Base-by-base conservation (phyloP, 2,113 vertebrate genomes). In the Corapipo altera region DNA sequence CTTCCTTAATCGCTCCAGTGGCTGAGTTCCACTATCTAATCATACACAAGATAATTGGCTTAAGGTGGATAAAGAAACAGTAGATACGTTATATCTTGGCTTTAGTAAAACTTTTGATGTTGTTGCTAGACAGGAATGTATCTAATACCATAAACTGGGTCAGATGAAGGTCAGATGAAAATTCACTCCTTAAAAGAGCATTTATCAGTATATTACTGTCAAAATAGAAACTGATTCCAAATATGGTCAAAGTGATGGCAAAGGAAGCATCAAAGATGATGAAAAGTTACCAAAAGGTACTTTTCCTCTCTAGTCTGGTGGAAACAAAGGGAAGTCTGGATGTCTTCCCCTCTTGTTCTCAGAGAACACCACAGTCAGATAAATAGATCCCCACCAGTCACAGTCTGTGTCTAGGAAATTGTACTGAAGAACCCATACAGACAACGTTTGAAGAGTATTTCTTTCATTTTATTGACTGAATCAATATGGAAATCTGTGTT, bases 21-120 rank as follows among this genome's bases (percentile, higher is more conserved):
- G 71, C 71, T 5, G 3, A 87, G 69, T 87, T 94, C 65, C 61
- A 78, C 80, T 85, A 51, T n/a, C 27, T 88, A 90, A 89, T 88
- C 87, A 92, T 21, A 88, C 26, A 49, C 5, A 69, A 62, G 46
- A 69, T 82, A 91, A 75, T 32, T 72, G 62, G 81, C 49, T 85
- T 76, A 85, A 89, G 19, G 52, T 83, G 58, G 62, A 85, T 93
- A 85, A 91, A 87, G 59, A 3, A 81, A 21, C 13, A 62, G 37
- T 13, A 69, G 58, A 44, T 67, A 41, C 4, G 13, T 33, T 49
- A 3, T 46, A 93, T 32, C 52, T 76, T 67, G 33, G 73, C 65
- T 95, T 89, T 66, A 89, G 21, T 62, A 54, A 48, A 44, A 57
- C 16, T 88, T 95, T 21, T 65, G 35, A 87, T 93, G 57, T 27